These are phyloP conservation scores for Nemurella pictetii DNA, from an alignment of 2,888 invertebrate genomes.

Conservation along the genomic window DNA sequence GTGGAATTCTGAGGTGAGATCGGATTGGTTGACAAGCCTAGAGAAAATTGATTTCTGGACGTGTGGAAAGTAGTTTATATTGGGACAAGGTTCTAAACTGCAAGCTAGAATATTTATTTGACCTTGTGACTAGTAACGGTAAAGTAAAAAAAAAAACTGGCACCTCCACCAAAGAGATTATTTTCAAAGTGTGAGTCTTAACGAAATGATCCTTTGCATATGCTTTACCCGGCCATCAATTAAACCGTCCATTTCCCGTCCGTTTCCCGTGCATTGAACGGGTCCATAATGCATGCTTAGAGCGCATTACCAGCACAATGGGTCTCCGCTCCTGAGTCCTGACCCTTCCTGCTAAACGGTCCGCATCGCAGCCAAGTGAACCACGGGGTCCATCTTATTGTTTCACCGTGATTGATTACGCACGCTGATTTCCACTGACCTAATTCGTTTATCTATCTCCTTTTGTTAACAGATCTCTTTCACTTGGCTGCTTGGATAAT, in stretches of 20 bases:
- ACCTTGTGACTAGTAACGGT: no score
- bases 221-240: neutral
- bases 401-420: neutral
- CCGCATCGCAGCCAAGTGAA: neutral
- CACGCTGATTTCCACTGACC: neutral
- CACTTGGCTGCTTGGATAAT: neutral
- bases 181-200: no score
- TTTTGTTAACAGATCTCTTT: neutral
- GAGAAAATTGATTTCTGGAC: no score
- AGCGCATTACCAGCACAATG: neutral
- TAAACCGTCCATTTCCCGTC: neutral
- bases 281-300: neutral
- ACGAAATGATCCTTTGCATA: no score
- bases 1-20: neutral
- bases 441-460: neutral
- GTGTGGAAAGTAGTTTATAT: no score
- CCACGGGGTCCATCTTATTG: neutral
- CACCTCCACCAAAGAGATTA: neutral
- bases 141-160: no score
- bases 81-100: no score
- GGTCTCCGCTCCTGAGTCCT: no score
- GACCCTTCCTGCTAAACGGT: neutral
- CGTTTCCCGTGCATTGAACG: neutral
- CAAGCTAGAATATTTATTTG: no score
- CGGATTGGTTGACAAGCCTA: neutral